These are phyloP conservation scores for Okapia johnstoni DNA, from an alignment of 2,113 vertebrate species.

Conservation along the genomic window DNA sequence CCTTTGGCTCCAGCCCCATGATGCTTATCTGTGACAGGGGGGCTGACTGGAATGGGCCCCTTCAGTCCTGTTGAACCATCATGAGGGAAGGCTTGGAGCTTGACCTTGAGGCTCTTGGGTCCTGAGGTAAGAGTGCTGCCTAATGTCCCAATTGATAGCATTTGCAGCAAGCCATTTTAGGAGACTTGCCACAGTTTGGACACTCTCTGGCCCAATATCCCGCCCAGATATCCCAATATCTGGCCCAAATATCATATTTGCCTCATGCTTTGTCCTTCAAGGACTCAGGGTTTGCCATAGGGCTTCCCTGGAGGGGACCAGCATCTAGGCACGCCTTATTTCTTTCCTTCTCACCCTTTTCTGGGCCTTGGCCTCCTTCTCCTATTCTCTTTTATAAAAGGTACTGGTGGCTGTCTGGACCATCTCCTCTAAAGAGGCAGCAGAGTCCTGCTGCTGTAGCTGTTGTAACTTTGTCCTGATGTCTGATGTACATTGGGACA, in stretches of 20 bases:
- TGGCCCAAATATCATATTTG: not conserved
- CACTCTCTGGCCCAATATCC: not conserved
- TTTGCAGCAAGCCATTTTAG: not conserved
- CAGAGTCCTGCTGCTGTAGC: not conserved
- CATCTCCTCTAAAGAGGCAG: not conserved
- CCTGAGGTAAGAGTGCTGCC: not conserved
- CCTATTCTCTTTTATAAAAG: not conserved
- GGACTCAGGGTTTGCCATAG: not conserved
- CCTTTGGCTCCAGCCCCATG: not conserved
- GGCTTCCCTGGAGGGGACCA: not conserved
- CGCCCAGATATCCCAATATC: no score
- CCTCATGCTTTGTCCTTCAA: not conserved
- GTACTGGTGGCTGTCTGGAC: not conserved
- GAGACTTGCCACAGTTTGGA: not conserved
- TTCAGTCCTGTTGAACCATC: not conserved
- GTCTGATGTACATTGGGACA: not conserved
- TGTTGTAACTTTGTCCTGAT: not conserved
- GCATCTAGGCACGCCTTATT: not conserved
- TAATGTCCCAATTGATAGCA: not conserved
- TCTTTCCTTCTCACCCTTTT: not conserved
- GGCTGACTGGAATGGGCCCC: not conserved
- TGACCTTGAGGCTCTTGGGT: not conserved
- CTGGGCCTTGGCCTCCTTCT: not conserved
- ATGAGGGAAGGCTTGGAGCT: not conserved
- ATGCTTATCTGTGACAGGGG: not conserved